Evolutionary conservation across 1,140 invertebrate species (phyloP).

Genomic region (Aleiodes sp.): DNA sequence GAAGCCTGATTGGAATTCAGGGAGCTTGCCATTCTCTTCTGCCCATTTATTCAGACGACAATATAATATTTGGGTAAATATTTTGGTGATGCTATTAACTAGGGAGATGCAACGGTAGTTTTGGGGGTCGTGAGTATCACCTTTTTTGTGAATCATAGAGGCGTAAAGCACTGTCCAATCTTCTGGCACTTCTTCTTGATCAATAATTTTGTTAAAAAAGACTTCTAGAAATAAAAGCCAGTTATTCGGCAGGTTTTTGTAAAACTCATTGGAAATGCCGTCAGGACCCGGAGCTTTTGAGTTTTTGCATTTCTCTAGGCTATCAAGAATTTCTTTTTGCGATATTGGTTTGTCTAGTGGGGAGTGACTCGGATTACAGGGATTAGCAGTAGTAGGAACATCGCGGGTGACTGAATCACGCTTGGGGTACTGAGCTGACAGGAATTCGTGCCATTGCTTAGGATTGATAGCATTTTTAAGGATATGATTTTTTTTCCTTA

Average conservation of each 20-base stretch:
- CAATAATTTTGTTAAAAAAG: neutral
- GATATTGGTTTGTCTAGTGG: constrained; percentile 12
- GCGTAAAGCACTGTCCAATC: neutral
- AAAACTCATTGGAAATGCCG: constrained; percentile 34
- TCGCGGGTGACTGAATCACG: too few species aligned
- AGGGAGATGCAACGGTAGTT: constrained; percentile 9
- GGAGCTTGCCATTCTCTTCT: constrained; percentile 23
- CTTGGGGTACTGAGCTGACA: too few species aligned
- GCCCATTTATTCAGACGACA: constrained; percentile 33
- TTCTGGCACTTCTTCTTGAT: neutral
- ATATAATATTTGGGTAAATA: constrained; percentile 33
- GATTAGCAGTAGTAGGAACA: too few species aligned
- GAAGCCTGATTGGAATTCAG: constrained; percentile 41
- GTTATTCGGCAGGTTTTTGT: constrained; percentile 15
- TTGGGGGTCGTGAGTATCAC: neutral
- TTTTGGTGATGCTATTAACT: constrained; percentile 35
- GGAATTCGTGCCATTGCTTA: too few species aligned
- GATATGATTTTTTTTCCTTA: too few species aligned
- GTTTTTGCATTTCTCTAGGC: constrained; percentile 18
- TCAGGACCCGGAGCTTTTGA: constrained; percentile 33
- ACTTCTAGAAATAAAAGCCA: neutral
- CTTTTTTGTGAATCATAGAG: neutral
- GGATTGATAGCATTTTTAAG: too few species aligned
- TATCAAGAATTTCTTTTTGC: neutral
- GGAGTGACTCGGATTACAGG: neutral